A percentile compares a stretch with the other conserved stretches of the same genome.
These are phyloP conservation scores for Branchinecta lynchi DNA, from an alignment of 1,140 invertebrate species.

Conservation along the genomic window DNA sequence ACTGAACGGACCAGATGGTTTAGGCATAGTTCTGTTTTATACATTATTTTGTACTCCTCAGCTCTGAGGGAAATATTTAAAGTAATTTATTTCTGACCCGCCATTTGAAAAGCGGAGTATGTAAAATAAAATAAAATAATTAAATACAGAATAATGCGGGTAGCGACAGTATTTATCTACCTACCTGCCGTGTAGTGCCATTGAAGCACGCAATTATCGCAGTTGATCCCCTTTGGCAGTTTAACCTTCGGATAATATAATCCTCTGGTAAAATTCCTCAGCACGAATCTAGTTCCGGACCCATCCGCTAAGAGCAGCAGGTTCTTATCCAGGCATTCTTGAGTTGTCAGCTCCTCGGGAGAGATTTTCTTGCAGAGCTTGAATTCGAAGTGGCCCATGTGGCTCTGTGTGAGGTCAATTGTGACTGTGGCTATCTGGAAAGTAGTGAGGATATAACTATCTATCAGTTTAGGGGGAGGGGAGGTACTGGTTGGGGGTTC, in stretches of 20 bases:
- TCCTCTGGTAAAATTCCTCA: conserved; percentile 6
- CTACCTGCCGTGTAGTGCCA: conserved; percentile 25
- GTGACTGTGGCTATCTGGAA: conserved; percentile 29
- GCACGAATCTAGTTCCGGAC: conserved; percentile 24
- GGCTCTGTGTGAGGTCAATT: conserved; percentile 38
- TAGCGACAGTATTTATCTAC: neutral
- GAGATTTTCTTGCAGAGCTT: conserved; percentile 37
- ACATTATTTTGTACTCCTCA: too few species aligned
- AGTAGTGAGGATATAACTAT: too few species aligned
- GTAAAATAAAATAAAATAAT: too few species aligned
- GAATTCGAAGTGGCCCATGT: conserved; percentile 40
- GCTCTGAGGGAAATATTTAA: too few species aligned
- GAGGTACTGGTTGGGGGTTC: too few species aligned
- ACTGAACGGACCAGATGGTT: too few species aligned
- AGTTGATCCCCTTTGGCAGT: conserved; percentile 23
- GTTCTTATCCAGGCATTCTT: conserved; percentile 41
- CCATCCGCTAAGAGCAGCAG: conserved; percentile 35
- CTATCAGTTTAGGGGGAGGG: too few species aligned
- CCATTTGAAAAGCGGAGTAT: too few species aligned
- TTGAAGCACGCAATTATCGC: conserved; percentile 24
- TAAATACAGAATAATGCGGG: too few species aligned
- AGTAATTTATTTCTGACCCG: too few species aligned
- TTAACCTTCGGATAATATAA: conserved; percentile 14
- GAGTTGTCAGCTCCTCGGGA: conserved; percentile 34
- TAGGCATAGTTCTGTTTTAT: too few species aligned